These are phyloP conservation scores for Ptychadena robeensis DNA, from an alignment of 2,797 vertebrate genomes.

Conservation along the genomic window DNA sequence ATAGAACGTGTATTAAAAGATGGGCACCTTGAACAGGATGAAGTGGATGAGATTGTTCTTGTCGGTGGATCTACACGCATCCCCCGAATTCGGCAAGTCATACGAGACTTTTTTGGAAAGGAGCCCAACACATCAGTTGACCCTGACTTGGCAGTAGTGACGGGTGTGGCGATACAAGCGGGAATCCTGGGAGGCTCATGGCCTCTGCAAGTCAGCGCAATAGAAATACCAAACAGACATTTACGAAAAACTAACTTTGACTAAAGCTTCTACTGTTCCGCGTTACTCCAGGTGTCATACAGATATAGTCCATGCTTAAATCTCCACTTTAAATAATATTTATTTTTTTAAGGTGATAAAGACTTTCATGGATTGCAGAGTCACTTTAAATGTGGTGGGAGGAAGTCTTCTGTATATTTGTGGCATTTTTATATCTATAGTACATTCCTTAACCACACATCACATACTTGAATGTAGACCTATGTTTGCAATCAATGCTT, in stretches of 20 bases:
- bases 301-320: slow-evolving; percentile 6
- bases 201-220: slow-evolving; percentile 95
- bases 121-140: slow-evolving; percentile 94
- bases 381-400: neutral
- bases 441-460: neutral
- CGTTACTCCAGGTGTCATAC: slow-evolving; percentile 4
- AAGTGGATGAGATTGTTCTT: slow-evolving; percentile 95
- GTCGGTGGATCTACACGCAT: slow-evolving; percentile 97
- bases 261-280: slow-evolving; percentile 66
- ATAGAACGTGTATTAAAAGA: slow-evolving; percentile 87
- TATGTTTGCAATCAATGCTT: neutral
- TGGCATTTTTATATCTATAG: neutral
- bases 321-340: slow-evolving; percentile 32
- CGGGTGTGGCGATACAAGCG: slow-evolving; percentile 92
- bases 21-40: slow-evolving; percentile 82
- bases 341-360: slow-evolving; percentile 47
- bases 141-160: slow-evolving; percentile 95
- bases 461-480: slow-evolving; percentile 5
- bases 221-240: slow-evolving; percentile 95
- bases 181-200: slow-evolving; percentile 96
- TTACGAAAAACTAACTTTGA: slow-evolving; percentile 92
- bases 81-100: slow-evolving; percentile 88
- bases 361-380: neutral
- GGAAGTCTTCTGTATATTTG: slow-evolving; percentile 10
- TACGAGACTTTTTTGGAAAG: slow-evolving; percentile 91